phyloP scores from a whole-genome alignment of 2,113 vertebrate genomes.

The Mohoua ochrocephala region DNA sequence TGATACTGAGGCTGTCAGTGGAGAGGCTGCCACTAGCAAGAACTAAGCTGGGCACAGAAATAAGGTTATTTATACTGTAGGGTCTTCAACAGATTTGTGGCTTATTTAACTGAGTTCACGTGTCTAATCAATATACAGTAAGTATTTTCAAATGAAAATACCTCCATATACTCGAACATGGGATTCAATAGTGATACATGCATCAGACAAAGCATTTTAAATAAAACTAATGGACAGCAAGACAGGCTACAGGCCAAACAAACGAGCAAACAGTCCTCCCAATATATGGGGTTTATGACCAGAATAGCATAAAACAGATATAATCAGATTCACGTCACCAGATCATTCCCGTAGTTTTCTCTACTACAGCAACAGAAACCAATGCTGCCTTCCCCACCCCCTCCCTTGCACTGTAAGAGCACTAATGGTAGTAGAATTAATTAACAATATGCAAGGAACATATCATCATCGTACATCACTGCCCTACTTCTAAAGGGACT shows the following conservation, averaged over 20 bases:
- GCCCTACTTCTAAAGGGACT: background rate
- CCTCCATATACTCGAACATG: background rate
- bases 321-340: background rate
- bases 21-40: background rate
- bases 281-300: background rate
- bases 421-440: background rate
- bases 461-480: background rate
- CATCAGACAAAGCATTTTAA: background rate
- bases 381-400: background rate
- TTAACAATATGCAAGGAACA: background rate
- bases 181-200: background rate
- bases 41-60: background rate
- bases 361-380: background rate
- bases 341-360: background rate
- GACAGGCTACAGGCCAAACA: background rate
- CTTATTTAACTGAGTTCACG: background rate
- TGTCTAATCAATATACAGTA: background rate
- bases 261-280: background rate
- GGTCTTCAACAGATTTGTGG: background rate
- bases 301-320: background rate
- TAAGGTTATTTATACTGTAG: background rate
- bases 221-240: background rate
- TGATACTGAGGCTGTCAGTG: background rate
- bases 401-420: background rate
- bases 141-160: background rate